Base-by-base conservation (phyloP, 2,797 vertebrate genomes). In the Sebastes itinus region DNA sequence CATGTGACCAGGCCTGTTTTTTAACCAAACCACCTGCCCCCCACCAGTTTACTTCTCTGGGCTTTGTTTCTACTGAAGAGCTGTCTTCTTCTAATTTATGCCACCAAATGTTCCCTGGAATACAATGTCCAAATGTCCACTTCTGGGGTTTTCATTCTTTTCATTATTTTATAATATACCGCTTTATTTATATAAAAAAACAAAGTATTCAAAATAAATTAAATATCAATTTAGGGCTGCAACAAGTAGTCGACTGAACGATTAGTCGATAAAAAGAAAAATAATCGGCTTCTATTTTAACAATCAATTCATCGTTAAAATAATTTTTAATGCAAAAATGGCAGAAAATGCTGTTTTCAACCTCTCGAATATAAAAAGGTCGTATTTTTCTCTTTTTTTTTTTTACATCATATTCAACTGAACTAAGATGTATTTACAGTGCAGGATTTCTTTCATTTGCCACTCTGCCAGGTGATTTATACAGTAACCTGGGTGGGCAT, bases 1-100 rank as follows among this genome's bases (percentile, higher is more conserved):
- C 91, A 92, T 58, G 85, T 92, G 90, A 90, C 80, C 67, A 20
- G 67, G 71, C 23, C 72, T 88, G 87, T 90, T 87, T 79, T 78
- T 80, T 76, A 9, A 78, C 22, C 11, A n/a, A 74, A 72, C 76
- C 85, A 91, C 75, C 75, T 86, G 69, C 77, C 38, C 33, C 68
- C 28, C 27, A 4, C 22, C 59, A 49, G 18, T 76, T 69, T 56
- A 75, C 25, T n/a, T 55, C 52, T 81, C 73, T 33, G 63, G 10
- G 64, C 69, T 62, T 78, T 10, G 23, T 77, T 85, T 66, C 27
- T 35, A 55, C 78, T 38, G 16, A 25, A 69, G 6, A 42, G 54
- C 61, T 59, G 23, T 22, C 27, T 38, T 22, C 27, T 38, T 28
- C 7, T 55, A 2, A 54, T 76, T 63, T 27, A 55, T 30, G 14